Evolutionary conservation across 2,113 vertebrate genomes (phyloP).

Genomic region (Otis tarda): DNA sequence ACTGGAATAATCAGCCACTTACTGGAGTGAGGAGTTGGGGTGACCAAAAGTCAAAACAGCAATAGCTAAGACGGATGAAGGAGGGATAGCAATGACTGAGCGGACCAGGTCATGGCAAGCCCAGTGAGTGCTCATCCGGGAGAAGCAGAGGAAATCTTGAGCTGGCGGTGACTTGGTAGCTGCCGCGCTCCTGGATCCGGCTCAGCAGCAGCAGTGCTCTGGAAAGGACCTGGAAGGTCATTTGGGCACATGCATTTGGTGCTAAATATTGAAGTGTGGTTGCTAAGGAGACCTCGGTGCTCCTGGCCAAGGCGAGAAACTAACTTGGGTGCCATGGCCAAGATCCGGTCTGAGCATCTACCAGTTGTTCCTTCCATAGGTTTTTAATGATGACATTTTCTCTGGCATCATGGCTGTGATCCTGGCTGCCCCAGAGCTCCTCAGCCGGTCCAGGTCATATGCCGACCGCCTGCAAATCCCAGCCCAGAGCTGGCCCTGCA

Average conservation of each 20-base stretch:
- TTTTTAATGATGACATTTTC: background rate
- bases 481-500: background rate
- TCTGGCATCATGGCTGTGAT: fast-evolving
- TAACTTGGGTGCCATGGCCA: background rate
- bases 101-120: background rate
- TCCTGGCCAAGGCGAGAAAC: background rate
- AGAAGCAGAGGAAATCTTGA: background rate
- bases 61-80: background rate
- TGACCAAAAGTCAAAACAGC: background rate
- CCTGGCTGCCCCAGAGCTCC: background rate
- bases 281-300: constrained; percentile 11
- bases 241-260: background rate
- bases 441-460: background rate
- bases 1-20: background rate
- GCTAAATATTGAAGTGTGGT: constrained; percentile 42
- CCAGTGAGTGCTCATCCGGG: background rate
- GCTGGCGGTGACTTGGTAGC: background rate
- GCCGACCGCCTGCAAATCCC: no score
- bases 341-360: background rate
- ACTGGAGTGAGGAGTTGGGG: background rate
- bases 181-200: background rate
- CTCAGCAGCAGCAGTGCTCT: background rate
- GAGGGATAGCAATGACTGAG: background rate
- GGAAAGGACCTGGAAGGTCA: constrained; percentile 13
- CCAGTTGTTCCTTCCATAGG: background rate